Conservation (phyloP, 2,113 vertebrate species). For the Felis catus region DNA sequence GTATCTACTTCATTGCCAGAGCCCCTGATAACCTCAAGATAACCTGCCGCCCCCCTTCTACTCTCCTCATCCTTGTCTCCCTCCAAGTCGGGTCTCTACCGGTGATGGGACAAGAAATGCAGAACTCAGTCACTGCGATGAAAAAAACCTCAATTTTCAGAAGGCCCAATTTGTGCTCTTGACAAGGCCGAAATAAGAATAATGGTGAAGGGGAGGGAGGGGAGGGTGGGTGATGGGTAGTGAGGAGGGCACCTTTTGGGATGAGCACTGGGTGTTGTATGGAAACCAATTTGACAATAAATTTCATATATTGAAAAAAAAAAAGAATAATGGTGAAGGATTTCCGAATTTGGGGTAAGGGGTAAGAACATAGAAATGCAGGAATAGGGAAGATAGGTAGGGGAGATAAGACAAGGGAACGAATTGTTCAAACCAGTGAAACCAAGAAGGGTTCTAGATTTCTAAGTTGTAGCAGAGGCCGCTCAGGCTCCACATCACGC, state of each 20-base stretch:
- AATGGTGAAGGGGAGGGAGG: not conserved
- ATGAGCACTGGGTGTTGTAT: too few species aligned
- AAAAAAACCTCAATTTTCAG: not conserved
- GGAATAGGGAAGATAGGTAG: not conserved
- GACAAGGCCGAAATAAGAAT: not conserved
- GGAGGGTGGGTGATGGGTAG: too few species aligned
- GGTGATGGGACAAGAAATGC: not conserved
- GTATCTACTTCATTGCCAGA: not conserved
- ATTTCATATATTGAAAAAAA: too few species aligned
- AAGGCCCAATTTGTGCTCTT: not conserved
- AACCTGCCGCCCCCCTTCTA: not conserved
- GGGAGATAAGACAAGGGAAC: not conserved
- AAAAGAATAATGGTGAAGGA: not conserved
- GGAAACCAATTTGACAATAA: too few species aligned
- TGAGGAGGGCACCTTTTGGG: too few species aligned
- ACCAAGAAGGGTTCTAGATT: not conserved
- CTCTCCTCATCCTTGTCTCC: not conserved
- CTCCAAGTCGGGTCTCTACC: not conserved
- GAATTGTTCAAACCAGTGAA: not conserved
- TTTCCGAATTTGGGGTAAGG: too few species aligned
- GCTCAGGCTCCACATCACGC: not conserved
- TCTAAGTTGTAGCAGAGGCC: not conserved
- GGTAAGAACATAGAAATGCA: not conserved
- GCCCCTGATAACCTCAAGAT: not conserved
- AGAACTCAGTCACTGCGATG: not conserved